phyloP scores from a whole-genome alignment of 2,888 invertebrate genomes.

The Argyra leucocephala region DNA sequence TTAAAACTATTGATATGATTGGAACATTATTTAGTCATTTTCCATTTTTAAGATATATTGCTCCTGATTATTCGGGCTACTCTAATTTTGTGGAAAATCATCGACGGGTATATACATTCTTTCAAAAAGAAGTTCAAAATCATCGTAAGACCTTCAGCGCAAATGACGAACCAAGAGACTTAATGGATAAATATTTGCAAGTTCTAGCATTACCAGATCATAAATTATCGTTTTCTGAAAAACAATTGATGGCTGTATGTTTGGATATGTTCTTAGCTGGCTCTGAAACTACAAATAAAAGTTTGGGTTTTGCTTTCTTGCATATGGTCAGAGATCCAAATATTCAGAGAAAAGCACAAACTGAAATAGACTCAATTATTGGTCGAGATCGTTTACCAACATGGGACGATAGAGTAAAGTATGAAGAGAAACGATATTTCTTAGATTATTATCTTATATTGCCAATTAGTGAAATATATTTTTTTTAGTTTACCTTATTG shows the following conservation, averaged over 20 bases:
- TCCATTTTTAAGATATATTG: constrained; percentile 59
- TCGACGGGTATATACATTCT: constrained; percentile 60
- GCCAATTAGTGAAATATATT: neutral
- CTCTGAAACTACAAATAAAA: constrained; percentile 75
- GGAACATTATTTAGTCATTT: constrained; percentile 73
- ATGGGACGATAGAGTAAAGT: constrained; percentile 62
- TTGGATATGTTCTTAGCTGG: constrained; percentile 82
- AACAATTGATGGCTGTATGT: constrained; percentile 67
- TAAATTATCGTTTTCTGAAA: constrained; percentile 54
- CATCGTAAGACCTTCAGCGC: constrained; percentile 56
- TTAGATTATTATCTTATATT: constrained; percentile 2
- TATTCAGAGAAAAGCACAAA: constrained; percentile 64
- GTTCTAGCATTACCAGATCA: constrained; percentile 53
- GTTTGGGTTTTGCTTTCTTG: constrained; percentile 65
- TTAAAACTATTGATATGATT: constrained; percentile 70
- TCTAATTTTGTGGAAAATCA: constrained; percentile 62
- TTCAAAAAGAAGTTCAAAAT: constrained; percentile 58
- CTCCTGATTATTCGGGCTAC: constrained; percentile 69
- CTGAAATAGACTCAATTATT: constrained; percentile 66
- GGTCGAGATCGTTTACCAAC: constrained; percentile 59
- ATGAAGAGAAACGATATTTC: constrained; percentile 12
- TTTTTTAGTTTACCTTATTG: constrained; percentile 65
- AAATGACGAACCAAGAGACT: constrained; percentile 57
- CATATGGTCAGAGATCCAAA: constrained; percentile 61
- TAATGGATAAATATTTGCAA: constrained; percentile 73